phyloP scores from a whole-genome alignment of 2,888 invertebrate species.

The Cylloceria caligata region DNA sequence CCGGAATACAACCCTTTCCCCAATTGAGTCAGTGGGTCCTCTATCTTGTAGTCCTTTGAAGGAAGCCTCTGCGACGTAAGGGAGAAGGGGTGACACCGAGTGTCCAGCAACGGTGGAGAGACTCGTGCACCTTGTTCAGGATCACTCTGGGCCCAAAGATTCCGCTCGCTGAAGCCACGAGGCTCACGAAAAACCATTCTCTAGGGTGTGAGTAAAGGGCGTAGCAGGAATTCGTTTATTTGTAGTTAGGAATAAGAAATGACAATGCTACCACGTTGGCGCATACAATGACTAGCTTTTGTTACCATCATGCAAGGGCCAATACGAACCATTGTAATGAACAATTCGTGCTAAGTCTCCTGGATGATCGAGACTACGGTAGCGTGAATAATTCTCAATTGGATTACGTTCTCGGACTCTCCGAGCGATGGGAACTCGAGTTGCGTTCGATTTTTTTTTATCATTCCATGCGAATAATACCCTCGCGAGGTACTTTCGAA shows the following conservation, averaged over 20 bases:
- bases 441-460: background rate
- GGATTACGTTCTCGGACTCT: conserved; percentile 70
- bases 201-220: background rate
- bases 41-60: conserved; percentile 41
- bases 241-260: conserved; percentile 38
- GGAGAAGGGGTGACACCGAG: conserved; percentile 1
- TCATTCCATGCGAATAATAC: background rate
- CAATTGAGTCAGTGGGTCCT: conserved; percentile 63
- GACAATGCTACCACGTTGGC: conserved; percentile 38
- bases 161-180: background rate
- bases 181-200: background rate
- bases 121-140: background rate
- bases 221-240: conserved; percentile 11
- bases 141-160: background rate
- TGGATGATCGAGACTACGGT: conserved; percentile 48
- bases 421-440: conserved; percentile 11
- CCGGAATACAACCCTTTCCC: conserved; percentile 76
- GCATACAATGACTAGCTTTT: conserved; percentile 10
- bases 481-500: conserved; percentile 13
- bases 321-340: conserved; percentile 37
- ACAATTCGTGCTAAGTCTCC: conserved; percentile 54
- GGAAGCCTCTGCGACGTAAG: conserved; percentile 1
- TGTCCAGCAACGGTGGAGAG: background rate
- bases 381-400: conserved; percentile 78
- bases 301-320: conserved; percentile 1